Evolutionary conservation across 2,113 vertebrate genomes (phyloP), one percentile per base, ranked within the genome.

Genomic region (Bos javanicus): DNA sequence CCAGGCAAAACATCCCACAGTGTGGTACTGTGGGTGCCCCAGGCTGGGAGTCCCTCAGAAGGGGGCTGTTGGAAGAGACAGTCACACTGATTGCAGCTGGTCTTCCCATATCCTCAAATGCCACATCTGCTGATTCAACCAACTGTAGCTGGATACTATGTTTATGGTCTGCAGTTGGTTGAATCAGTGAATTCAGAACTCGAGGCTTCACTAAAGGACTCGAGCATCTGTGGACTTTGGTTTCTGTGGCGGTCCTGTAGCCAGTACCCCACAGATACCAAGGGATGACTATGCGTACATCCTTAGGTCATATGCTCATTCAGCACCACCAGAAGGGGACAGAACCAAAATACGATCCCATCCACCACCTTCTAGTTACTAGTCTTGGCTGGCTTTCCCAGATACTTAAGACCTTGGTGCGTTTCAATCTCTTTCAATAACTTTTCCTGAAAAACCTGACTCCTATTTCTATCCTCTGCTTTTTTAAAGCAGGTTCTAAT

Each of bases 221-320:
- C 0, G 19, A 36, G 48, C 50, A 54, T 7, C 30, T 19, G 50
- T 23, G 80, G 48, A 82, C 33, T n/a, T n/a, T 54, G 80, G 50
- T 82, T 7, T 54, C 50, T 54, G 19, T 23, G 17, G 80, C 0
- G 0, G 50, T 54, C 19, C 80, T 54, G n/a, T 21, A 25, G 5
- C 50, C 50, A 15, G 11, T 23, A 82, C 50, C 33, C 11, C 11
- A 7, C 19, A 13, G 80, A n/a, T 8, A 36, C 50, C 11, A 82
- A 82, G 50, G 33, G 50, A 54, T 11, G 19, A 36, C 30, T n/a
- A 8, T 14, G 12, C 1, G 0, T 43, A 33, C 1, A 1, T 33
- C 48, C 59, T 76, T n/a, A 50, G 4, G 33, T 59, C 33, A 11
- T 5, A 8, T 2, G 36, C 9, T 39, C 59, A 5, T 17, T 19